Base-by-base conservation (phyloP, 2,797 vertebrate genomes). In the Poecilia velifera region DNA sequence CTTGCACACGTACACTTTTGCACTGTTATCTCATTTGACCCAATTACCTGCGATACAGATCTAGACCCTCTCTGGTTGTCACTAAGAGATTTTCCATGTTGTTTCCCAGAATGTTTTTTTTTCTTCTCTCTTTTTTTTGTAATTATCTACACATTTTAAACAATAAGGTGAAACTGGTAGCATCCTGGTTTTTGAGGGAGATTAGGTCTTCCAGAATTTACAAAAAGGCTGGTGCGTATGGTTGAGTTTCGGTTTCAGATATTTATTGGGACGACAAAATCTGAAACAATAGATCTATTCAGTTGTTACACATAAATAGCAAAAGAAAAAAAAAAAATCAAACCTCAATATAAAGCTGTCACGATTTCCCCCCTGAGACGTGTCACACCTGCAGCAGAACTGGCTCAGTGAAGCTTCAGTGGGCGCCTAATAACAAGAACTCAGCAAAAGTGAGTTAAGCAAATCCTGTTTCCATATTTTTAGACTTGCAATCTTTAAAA, bases 1-100 rank as follows among this genome's bases (percentile, higher is more conserved):
- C 14, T 45, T 73, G 47, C 59, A 84, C 49, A 64, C 68, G 80
- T 28, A 83, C 73, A 66, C 57, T 68, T 85, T 71, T 79, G 46
- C 72, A 73, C 39, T 6, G 73, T 76, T 49, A 62, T 76, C 76
- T 87, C 31, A 72, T 76, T 8, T 76, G 59, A 78, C 76, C 66
- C 34, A 47, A 62, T 55, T 73, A 71, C n/a, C 39, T 1, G 64
- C 13, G 46, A 57, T 47, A 47, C 4, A 45, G 45, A 20, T 71
- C 59, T 41, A n/a, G 28, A 20, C 79, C 41, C 13, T 72, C 7
- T 66, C 4, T 74, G 3, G 39, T 2, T 45, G 41, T 31, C 46
- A 36, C 46, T 16, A 4, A 72, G 28, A 47, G 6, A 6, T 51
- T 73, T 43, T 25, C 34, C 34, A 66, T 16, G 8, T 70, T 70